These are phyloP conservation scores for Nasonia vitripennis DNA, from an alignment of 1,140 invertebrate genomes.

Conservation along the genomic window DNA sequence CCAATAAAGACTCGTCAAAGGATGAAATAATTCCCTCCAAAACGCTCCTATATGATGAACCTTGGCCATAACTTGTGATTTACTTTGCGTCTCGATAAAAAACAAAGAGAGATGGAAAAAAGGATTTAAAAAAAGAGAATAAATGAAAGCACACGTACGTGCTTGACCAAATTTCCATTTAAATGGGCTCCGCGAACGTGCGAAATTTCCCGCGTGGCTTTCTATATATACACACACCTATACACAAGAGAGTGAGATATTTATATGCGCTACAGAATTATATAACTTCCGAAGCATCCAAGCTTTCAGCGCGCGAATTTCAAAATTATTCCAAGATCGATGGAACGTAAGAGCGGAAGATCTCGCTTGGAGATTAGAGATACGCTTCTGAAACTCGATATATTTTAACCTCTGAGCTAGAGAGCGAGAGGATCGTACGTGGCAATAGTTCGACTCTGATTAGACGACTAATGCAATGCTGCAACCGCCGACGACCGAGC, in stretches of 20 bases:
- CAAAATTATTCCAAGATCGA: constrained; percentile 23
- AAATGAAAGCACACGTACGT: neutral
- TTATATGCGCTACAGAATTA: neutral
- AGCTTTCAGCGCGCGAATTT: neutral
- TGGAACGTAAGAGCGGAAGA: neutral
- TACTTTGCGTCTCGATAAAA: neutral
- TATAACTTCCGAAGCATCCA: neutral
- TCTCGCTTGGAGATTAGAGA: neutral
- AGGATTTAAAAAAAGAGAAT: neutral
- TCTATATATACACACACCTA: neutral
- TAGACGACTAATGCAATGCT: neutral
- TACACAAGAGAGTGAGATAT: neutral
- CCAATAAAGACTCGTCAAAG: too few species aligned
- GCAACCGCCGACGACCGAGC: too few species aligned
- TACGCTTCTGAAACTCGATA: neutral
- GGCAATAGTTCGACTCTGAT: neutral
- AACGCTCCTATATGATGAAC: neutral
- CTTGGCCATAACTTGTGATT: neutral
- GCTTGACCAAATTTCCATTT: constrained; percentile 14
- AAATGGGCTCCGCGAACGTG: constrained; percentile 5
- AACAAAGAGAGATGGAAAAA: neutral
- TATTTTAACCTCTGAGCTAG: neutral
- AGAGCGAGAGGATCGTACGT: neutral
- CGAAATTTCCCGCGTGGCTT: constrained; percentile 18
- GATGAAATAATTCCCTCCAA: neutral